A percentile compares a stretch with the other conserved stretches of the same genome.
Evolutionary conservation across 2,113 vertebrate genomes (phyloP).

Genomic region (Scatophagus argus): DNA sequence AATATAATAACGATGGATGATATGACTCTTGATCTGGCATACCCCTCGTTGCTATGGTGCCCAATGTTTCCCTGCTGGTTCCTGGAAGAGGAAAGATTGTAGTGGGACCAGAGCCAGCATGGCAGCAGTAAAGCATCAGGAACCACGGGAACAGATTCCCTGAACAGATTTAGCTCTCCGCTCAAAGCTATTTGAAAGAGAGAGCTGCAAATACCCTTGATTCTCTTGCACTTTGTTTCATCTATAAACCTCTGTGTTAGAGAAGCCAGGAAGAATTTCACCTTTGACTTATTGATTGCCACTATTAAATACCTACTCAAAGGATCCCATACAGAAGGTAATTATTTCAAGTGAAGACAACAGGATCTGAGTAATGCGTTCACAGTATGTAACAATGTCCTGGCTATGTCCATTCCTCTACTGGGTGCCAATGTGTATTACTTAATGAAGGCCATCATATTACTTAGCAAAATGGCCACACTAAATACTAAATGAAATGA

Average conservation of each 20-base stretch:
- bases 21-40: neutral
- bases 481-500: neutral
- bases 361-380: neutral
- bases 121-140: slow-evolving; percentile 64
- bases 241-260: slow-evolving; percentile 32
- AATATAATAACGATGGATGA: neutral
- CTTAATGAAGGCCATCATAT: slow-evolving; percentile 6
- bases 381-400: neutral
- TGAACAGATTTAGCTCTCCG: slow-evolving; percentile 55
- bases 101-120: slow-evolving; percentile 62
- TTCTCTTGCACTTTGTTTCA: slow-evolving; percentile 21
- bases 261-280: slow-evolving; percentile 21
- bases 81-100: slow-evolving; percentile 47
- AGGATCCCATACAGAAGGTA: neutral
- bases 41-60: slow-evolving; percentile 24
- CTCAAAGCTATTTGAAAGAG: slow-evolving; percentile 36
- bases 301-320: slow-evolving; percentile 10
- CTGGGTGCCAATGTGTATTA: no score
- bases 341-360: neutral
- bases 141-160: slow-evolving; percentile 62
- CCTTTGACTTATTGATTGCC: slow-evolving; percentile 11
- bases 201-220: slow-evolving; percentile 44
- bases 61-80: slow-evolving; percentile 31
- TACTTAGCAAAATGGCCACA: neutral
- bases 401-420: no score